Conservation (phyloP, 2,113 vertebrate genomes). For the Puntigrus tetrazona region DNA sequence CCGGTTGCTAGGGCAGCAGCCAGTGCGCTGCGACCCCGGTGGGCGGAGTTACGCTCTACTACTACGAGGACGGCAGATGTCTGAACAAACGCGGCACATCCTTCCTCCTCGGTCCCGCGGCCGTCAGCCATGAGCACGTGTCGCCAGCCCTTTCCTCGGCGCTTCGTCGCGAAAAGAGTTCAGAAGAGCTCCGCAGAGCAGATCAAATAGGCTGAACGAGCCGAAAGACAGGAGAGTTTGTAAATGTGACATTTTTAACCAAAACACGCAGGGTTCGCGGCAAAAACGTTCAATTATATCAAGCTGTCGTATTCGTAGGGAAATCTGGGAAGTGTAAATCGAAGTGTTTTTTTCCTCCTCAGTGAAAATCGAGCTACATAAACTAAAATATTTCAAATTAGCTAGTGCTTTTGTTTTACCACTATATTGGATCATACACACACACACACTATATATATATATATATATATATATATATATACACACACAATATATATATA, state of each 20-base stretch:
- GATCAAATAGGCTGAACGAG: not conserved
- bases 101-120: not conserved
- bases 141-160: not conserved
- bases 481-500: no score
- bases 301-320: not conserved
- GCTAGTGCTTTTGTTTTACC: not conserved
- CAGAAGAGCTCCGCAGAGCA: not conserved
- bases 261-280: not conserved
- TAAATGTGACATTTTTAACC: not conserved
- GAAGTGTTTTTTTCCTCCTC: not conserved
- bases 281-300: not conserved
- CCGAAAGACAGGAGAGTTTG: not conserved
- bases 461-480: no score
- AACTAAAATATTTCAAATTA: not conserved
- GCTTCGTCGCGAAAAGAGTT: not conserved
- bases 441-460: no score
- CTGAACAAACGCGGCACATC: conserved; percentile 6
- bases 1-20: conserved; percentile 76
- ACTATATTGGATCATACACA: not conserved
- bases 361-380: not conserved
- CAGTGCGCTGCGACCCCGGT: conserved; percentile 49
- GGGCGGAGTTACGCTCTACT: conserved; percentile 67
- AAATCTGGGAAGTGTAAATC: not conserved
- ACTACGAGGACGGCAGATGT: conserved; percentile 44
- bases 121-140: conserved; percentile 39